Evolutionary conservation across 2,888 invertebrate genomes (phyloP).

Genomic region (Deilephila elpenor): DNA sequence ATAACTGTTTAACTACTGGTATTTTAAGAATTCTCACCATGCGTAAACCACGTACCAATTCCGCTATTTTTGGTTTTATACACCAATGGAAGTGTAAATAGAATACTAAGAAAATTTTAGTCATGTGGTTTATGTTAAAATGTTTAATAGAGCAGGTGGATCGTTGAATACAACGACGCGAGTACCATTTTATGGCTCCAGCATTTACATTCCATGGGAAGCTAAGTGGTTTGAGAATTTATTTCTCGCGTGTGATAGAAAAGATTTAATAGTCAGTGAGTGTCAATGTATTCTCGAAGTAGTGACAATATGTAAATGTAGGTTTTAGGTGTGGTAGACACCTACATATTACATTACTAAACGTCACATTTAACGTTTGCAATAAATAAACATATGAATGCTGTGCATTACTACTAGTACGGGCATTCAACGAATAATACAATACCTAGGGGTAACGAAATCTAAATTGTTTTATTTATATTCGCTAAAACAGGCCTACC

Average conservation of each 20-base stretch:
- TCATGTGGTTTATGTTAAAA: conserved; percentile 20
- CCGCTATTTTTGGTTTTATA: conserved; percentile 24
- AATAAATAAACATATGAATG: too few species aligned
- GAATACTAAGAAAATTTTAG: conserved; percentile 24
- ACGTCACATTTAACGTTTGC: too few species aligned
- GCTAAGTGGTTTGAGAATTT: conserved; percentile 24
- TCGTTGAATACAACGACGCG: conserved; percentile 4
- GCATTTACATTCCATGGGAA: conserved; percentile 17
- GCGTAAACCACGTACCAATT: conserved; percentile 24
- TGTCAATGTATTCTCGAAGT: neutral
- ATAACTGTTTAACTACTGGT: conserved; percentile 33
- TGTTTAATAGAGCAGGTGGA: conserved; percentile 25
- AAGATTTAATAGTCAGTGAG: neutral
- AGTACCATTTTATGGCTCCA: conserved; percentile 19
- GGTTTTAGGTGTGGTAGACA: neutral
- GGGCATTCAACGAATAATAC: too few species aligned
- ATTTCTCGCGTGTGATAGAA: conserved; percentile 9
- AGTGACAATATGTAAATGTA: neutral
- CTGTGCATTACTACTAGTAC: too few species aligned
- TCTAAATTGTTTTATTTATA: too few species aligned
- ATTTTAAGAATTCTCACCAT: conserved; percentile 25
- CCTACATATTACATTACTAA: neutral
- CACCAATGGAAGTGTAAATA: conserved; percentile 14
- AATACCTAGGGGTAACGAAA: too few species aligned
- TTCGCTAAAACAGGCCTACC: too few species aligned